Evolutionary conservation across 2,888 invertebrate species (phyloP).

Genomic region (Monochamus alternatus): DNA sequence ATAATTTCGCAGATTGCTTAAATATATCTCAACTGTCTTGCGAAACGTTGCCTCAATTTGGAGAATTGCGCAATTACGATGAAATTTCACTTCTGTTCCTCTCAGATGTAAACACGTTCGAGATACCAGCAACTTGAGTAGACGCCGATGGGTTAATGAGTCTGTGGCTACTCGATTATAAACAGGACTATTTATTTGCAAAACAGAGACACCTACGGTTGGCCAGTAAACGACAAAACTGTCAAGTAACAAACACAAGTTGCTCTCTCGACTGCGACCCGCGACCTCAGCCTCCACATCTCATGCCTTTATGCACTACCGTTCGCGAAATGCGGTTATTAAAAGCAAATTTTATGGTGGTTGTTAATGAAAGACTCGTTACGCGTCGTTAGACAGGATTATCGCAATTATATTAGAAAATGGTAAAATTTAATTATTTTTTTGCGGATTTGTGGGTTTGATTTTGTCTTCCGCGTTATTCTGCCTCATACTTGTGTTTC

Average conservation of each 20-base stretch:
- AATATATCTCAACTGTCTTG: no score
- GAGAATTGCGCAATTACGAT: no score
- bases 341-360: slow-evolving; percentile 3
- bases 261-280: slow-evolving; percentile 6
- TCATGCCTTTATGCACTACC: slow-evolving; percentile 20
- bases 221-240: slow-evolving; percentile 33
- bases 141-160: slow-evolving; percentile 29
- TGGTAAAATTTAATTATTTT: no score
- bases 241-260: slow-evolving; percentile 33
- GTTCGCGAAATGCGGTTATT: slow-evolving; percentile 17
- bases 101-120: no score
- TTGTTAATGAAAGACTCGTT: neutral
- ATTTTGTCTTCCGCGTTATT: no score
- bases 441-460: no score
- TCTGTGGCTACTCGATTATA: slow-evolving; percentile 11
- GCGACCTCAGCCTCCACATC: slow-evolving; percentile 8
- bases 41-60: no score
- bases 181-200: slow-evolving; percentile 13
- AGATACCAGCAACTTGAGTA: slow-evolving; percentile 3
- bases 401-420: no score
- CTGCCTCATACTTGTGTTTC: no score
- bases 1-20: no score
- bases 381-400: no score
- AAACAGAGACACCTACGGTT: slow-evolving; percentile 33
- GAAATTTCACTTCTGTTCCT: no score